These are phyloP conservation scores for Dromiciops gliroides DNA, from an alignment of 2,113 vertebrate species.

Conservation along the genomic window DNA sequence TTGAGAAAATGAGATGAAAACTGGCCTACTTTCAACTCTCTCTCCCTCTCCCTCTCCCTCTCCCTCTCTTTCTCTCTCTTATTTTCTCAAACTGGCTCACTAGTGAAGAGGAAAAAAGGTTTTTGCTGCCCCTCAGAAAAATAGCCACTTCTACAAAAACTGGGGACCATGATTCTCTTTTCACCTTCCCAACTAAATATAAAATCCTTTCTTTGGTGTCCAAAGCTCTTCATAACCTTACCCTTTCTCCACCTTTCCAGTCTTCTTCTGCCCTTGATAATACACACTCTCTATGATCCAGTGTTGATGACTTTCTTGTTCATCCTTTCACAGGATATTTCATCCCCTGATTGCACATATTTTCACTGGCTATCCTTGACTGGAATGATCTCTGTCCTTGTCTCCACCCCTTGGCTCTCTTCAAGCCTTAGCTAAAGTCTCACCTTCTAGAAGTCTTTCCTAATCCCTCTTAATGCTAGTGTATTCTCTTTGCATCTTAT, in stretches of 20 bases:
- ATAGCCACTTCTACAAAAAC: neutral
- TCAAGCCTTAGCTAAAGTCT: neutral
- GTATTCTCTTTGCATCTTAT: neutral
- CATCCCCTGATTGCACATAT: neutral
- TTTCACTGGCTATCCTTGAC: neutral
- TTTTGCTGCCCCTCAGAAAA: neutral
- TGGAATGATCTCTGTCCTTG: neutral
- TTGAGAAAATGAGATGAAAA: neutral
- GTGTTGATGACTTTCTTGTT: neutral
- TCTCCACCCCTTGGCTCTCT: neutral
- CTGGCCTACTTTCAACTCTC: neutral
- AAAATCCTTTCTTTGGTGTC: neutral
- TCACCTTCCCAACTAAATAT: neutral
- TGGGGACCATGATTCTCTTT: neutral
- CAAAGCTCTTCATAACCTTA: neutral
- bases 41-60: neutral
- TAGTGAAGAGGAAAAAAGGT: neutral
- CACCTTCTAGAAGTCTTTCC: neutral
- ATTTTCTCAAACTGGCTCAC: too few relatives aligned
- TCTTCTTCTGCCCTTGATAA: neutral
- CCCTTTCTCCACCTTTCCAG: neutral
- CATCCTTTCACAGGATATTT: neutral
- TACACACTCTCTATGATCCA: neutral
- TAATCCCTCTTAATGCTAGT: neutral
- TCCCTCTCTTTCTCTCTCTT: neutral